Percentiles rank a stretch among this genome's conserved stretches.
Evolutionary conservation across 2,888 invertebrate species (phyloP).

Genomic region (Lycaena phlaeas): DNA sequence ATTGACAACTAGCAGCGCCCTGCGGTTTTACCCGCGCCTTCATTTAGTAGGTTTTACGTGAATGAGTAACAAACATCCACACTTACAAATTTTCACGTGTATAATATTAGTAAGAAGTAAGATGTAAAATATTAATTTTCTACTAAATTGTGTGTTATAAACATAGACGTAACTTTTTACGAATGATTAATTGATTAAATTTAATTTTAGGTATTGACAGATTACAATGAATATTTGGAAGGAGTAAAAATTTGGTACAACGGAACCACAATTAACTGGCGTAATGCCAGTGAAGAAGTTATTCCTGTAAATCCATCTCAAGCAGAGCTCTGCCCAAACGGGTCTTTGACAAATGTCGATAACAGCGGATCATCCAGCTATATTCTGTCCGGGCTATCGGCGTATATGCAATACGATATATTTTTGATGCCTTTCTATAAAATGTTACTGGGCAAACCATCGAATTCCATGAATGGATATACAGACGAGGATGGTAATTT

Average conservation of each 20-base stretch:
- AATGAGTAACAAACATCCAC: no score
- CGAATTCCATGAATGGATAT: constrained; percentile 88
- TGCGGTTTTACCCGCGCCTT: no score
- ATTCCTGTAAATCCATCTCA: constrained; percentile 37
- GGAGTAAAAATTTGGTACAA: constrained; percentile 79
- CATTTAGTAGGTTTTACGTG: no score
- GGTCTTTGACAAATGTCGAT: constrained; percentile 78
- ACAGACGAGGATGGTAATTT: constrained; percentile 86
- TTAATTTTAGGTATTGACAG: constrained; percentile 56
- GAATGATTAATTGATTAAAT: no score
- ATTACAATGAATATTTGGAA: constrained; percentile 74
- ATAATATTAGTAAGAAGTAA: no score
- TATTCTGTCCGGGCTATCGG: constrained; percentile 82
- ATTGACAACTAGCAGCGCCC: no score
- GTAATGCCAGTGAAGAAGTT: constrained; percentile 49
- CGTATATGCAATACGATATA: constrained; percentile 92
- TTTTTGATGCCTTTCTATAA: constrained; percentile 93
- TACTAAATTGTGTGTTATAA: no score
- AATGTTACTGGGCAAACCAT: constrained; percentile 91
- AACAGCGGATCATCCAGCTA: constrained; percentile 81
- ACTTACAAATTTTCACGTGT: no score
- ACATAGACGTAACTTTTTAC: no score
- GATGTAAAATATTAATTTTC: no score
- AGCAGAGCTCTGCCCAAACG: constrained; percentile 63
- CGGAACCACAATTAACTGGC: constrained; percentile 61